Evolutionary conservation across 2,888 invertebrate species (phyloP).

Genomic region (Netelia virgata): DNA sequence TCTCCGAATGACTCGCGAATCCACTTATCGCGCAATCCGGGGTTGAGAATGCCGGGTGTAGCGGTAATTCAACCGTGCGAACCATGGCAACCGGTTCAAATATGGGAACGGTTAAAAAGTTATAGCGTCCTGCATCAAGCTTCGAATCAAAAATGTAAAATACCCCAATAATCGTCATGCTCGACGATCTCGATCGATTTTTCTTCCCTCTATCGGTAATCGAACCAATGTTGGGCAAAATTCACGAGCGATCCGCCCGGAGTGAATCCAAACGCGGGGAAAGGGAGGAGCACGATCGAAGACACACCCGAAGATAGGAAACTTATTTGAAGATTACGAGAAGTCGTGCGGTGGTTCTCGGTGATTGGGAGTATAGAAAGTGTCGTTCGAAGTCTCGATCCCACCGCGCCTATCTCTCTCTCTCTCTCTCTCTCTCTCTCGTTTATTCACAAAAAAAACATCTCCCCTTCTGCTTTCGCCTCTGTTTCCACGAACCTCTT

Average conservation of each 20-base stretch:
- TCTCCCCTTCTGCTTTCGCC: constrained; percentile 52
- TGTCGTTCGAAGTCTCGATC: constrained; percentile 77
- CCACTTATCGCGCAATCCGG: no score
- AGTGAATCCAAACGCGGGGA: not conserved
- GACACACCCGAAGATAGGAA: constrained; percentile 28
- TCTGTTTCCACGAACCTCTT: constrained; percentile 22
- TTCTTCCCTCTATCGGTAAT: not conserved
- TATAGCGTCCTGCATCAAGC: no score
- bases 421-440: constrained; percentile 64
- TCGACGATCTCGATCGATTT: not conserved
- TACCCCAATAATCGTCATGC: no score
- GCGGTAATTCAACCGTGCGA: no score
- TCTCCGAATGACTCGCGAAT: no score
- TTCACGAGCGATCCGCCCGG: not conserved
- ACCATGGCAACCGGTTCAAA: no score
- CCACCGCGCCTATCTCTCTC: constrained; percentile 73
- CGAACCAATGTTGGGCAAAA: not conserved
- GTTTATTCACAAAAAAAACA: constrained; percentile 68
- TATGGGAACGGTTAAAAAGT: no score
- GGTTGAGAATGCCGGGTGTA: no score
- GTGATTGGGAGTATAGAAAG: constrained; percentile 53
- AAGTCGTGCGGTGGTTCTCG: constrained; percentile 34
- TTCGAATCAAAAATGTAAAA: no score
- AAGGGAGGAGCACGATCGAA: not conserved
- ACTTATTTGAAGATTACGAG: constrained; percentile 60